Base-by-base conservation (phyloP, 2,888 invertebrate genomes). In the Euproctis similis region DNA sequence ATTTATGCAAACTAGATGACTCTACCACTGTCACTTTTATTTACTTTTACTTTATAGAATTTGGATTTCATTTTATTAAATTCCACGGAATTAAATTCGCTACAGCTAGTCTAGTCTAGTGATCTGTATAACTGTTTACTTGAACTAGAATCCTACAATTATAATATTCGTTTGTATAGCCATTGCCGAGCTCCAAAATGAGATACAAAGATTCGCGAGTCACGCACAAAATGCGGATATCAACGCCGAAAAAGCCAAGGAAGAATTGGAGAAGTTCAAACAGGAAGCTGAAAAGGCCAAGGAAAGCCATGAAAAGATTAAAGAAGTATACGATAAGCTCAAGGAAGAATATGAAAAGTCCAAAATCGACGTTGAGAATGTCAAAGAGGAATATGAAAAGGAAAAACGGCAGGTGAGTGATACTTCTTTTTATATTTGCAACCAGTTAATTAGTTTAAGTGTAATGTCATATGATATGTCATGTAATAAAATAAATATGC, bases 361-460 rank as follows among this genome's bases (percentile, higher is more conserved):
- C 10, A 21, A 10, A 21, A 7, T 3, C 6, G 21, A 21, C 9
- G 9, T 11, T 16, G 84, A 86, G 10, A 82, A 80, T 42, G 49
- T 85, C 8, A 84, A 84, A 31, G 87, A 87, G 14, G 86, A 87
- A 28, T 60, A 77, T 7, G 86, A 87, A 25, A 84, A 81, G 52
- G 72, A 86, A 34, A 75, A 81, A 21, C 60, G 59, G 56, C 73
- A 75, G 67, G 80, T n/a, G n/a, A n/a, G n/a, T n/a, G n/a, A n/a
- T n/a, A n/a, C n/a, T n/a, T n/a, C n/a, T n/a, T n/a, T n/a, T n/a
- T n/a, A n/a, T n/a, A n/a, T n/a, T n/a, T n/a, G n/a, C n/a, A n/a
- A n/a, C n/a, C n/a, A n/a, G n/a, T n/a, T n/a, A n/a, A n/a, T n/a
- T n/a, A n/a, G n/a, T n/a, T n/a, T n/a, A n/a, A n/a, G n/a, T n/a